These are phyloP conservation scores for Apostichopus parvimensis DNA, from an alignment of 35 echinoderm and acorn worm species.

Conservation along the genomic window DNA sequence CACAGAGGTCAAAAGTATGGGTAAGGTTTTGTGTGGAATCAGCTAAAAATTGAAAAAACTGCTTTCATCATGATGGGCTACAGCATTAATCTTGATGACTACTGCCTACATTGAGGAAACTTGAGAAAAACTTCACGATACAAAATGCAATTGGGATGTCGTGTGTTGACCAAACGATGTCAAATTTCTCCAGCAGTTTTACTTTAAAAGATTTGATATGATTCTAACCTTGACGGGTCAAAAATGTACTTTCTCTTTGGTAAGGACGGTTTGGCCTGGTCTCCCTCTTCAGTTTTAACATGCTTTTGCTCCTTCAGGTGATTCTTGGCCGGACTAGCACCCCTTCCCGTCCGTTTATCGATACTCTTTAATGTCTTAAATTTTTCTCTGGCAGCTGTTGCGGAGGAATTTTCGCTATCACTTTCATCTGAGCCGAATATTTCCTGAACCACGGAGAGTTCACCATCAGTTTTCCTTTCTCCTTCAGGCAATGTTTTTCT, in stretches of 20 bases:
- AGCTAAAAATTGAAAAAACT: too few relatives aligned
- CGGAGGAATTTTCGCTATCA: not conserved
- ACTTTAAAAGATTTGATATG: too few relatives aligned
- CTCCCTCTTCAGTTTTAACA: not conserved
- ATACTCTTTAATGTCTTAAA: not conserved
- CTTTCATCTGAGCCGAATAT: slow-evolving; percentile 8
- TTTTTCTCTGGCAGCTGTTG: not conserved
- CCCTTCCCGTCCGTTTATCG: not conserved
- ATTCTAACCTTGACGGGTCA: slow-evolving; percentile 8
- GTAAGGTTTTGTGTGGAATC: too few relatives aligned
- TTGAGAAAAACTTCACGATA: too few relatives aligned
- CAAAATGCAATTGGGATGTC: too few relatives aligned
- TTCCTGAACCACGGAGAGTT: not conserved
- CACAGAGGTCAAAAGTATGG: too few relatives aligned
- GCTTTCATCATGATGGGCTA: too few relatives aligned
- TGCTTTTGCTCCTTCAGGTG: not conserved
- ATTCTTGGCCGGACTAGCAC: not conserved
- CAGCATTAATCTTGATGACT: too few relatives aligned
- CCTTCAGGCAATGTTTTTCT: not conserved
- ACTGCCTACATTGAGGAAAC: too few relatives aligned
- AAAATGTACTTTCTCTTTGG: not conserved
- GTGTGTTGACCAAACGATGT: too few relatives aligned
- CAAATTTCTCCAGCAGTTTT: too few relatives aligned
- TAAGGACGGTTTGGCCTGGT: not conserved
- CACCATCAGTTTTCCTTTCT: too few relatives aligned